Evolutionary conservation across 2,113 vertebrate species (phyloP), one percentile per base, ranked within the genome.

Genomic region (Camarhynchus parvulus): DNA sequence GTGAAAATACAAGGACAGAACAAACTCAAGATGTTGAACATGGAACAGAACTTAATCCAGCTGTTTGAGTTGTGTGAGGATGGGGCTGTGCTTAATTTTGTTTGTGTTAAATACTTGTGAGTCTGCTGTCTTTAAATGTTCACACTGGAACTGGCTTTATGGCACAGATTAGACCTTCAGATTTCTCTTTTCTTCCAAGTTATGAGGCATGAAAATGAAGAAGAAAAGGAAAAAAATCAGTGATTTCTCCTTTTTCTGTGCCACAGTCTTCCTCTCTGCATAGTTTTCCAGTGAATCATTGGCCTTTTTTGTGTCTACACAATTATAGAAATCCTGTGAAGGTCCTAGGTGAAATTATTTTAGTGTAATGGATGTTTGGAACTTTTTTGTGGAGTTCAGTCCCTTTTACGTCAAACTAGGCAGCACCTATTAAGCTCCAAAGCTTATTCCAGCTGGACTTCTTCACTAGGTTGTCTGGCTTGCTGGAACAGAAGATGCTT

Each of bases 21-120:
- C 0, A 0, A 52, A 23, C 15, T 61, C 28, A 66, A 58, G 80
- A 31, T 52, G 15, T 53, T 0, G 17, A 83, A 10, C 1, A 2
- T 42, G 28, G 53, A 68, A 66, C 5, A 41, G 44, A 78, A 69
- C 72, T 69, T 84, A 39, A 37, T 58, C n/a, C 68, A 84, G 53
- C 25, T 87, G 42, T 74, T 74, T 35, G 61, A 66, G 15, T 27
- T 70, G 30, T 1, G 0, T 58, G 37, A 81, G 53, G 42, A 81
- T 68, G 47, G 39, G 19, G 55, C 67, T 86, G 31, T 86, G 59
- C 53, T 67, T 52, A 4, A 24, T 58, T 86, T 58, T 37, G 27
- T 82, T 49, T 17, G 28, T 35, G 15, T 66, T 77, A 74, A 80
- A 70, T 46, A 28, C 33, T 82, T 87, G 47, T 14, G 5, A 49